These are phyloP conservation scores for Charadrius vociferus DNA, from an alignment of 2,113 vertebrate genomes.

Conservation along the genomic window DNA sequence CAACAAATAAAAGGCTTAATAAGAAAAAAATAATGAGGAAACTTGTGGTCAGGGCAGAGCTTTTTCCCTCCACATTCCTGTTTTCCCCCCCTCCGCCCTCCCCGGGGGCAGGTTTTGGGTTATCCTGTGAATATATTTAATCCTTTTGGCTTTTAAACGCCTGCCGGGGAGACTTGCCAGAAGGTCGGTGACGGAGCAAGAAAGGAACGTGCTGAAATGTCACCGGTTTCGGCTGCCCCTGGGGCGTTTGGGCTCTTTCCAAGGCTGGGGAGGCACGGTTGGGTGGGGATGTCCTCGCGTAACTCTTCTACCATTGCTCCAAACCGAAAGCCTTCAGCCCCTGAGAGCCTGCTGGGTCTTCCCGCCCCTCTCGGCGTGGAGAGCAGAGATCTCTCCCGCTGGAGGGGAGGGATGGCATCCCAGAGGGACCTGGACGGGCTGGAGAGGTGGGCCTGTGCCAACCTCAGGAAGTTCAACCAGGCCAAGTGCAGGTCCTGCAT, in stretches of 20 bases:
- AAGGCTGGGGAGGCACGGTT: background rate
- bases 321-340: background rate
- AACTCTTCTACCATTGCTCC: background rate
- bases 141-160: background rate
- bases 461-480: too few species aligned
- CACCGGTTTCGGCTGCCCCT: background rate
- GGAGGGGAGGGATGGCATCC: too few species aligned
- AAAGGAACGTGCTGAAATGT: background rate
- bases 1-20: background rate
- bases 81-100: background rate
- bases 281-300: background rate
- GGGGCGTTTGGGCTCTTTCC: background rate
- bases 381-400: background rate
- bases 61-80: background rate
- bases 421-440: too few species aligned
- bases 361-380: rapidly evolving
- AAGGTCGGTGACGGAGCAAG: background rate
- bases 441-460: too few species aligned
- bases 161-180: background rate
- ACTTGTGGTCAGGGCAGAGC: rapidly evolving
- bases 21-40: background rate
- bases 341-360: background rate
- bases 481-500: too few species aligned
- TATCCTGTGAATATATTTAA: background rate
- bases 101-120: background rate